A percentile compares a stretch with the other conserved stretches of the same genome.
Evolutionary conservation across 2,888 invertebrate species (phyloP).

Genomic region (Aphidoletes aphidimyza): DNA sequence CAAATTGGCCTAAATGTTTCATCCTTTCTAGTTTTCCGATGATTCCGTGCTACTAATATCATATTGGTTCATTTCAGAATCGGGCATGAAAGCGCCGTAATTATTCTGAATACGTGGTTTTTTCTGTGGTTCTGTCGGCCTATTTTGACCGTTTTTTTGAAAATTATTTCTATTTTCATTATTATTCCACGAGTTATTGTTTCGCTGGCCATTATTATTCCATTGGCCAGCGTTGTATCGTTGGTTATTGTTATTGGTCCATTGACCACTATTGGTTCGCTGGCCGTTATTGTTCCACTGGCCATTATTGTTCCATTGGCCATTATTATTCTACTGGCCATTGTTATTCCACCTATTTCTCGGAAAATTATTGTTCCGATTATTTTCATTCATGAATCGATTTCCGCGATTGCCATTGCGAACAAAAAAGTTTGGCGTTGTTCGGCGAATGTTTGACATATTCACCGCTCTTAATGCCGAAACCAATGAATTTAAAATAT

Average conservation of each 20-base stretch:
- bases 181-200: neutral
- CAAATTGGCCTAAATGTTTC: neutral
- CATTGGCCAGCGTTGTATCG: neutral
- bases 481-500: neutral
- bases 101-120: neutral
- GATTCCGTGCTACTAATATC: neutral
- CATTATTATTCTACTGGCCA: too few species aligned
- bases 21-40: slow-evolving; percentile 27
- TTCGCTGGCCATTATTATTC: neutral
- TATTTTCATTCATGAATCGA: too few species aligned
- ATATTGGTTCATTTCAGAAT: neutral
- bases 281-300: neutral
- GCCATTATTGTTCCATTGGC: too few species aligned
- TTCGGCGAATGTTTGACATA: too few species aligned
- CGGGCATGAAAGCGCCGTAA: neutral
- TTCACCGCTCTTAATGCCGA: neutral
- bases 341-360: too few species aligned
- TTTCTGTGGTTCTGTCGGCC: neutral
- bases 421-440: too few species aligned
- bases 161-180: neutral
- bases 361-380: too few species aligned
- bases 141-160: neutral
- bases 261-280: neutral
- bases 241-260: neutral
- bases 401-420: too few species aligned